Evolutionary conservation across 2,888 invertebrate species (phyloP), one percentile per base, ranked within the genome.

Genomic region (Latheticus oryzae): DNA sequence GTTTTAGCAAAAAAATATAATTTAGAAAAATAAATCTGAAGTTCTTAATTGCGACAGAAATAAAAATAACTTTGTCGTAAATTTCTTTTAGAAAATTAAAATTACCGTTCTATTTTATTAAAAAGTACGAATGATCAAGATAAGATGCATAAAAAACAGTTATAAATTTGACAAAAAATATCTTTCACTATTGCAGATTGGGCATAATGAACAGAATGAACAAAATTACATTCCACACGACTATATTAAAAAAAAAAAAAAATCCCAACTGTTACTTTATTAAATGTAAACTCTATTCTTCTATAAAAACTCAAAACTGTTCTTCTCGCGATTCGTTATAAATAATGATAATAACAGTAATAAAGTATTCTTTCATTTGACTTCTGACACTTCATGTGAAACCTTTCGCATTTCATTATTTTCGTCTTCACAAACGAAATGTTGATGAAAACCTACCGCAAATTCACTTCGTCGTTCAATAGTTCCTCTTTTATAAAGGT

Each of bases 291-390:
- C 12, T 28, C 28, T 23, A 42, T 42, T 42, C 42, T 42, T 42
- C 23, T 13, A 30, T n/a, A 9, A 30, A 30, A 30, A 30, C 2
- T 2, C n/a, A 7, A 15, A 38, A n/a, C 24, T 26, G 26, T 16
- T 12, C 12, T 42, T 42, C 42, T 26, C 42, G 42, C 42, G 42
- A 42, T 42, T 26, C 42, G 35, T 35, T 26, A 13, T 26, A 24
- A 42, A 26, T 26, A 42, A 42, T 42, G 26, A 35, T 26, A 2
- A 15, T 21, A 8, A 12, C 23, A 13, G n/a, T 15, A 16, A 16
- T 11, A 12, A 12, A 12, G n/a, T n/a, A n/a, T n/a, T n/a, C 7
- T n/a, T 15, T 35, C 35, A 8, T 21, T 42, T 42, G 42, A 35
- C 35, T 42, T 26, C 13, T 40, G 23, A 40, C n/a, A 40, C 40